A percentile compares a stretch with the other conserved stretches of the same genome.
phyloP scores from a whole-genome alignment of 2,888 invertebrate species.

The Leucozona laternaria region DNA sequence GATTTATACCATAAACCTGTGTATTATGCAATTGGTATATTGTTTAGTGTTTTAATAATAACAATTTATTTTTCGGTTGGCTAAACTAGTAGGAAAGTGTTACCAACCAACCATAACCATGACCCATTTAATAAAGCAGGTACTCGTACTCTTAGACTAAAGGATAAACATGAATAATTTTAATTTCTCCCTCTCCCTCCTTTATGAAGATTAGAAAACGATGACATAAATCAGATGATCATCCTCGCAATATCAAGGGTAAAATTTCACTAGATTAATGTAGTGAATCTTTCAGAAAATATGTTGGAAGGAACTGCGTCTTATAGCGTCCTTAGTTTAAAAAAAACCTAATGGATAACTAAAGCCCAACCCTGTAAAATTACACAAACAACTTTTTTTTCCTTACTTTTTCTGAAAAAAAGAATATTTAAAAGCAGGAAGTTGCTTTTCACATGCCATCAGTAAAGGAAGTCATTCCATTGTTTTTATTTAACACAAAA shows the following conservation, averaged over 20 bases:
- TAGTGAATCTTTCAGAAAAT: neutral
- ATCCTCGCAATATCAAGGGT: neutral
- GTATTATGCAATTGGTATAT: too few species aligned
- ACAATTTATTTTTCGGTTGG: too few species aligned
- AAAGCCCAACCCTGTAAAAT: neutral
- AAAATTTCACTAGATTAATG: neutral
- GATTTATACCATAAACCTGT: too few species aligned
- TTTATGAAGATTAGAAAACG: neutral
- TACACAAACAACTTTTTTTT: neutral
- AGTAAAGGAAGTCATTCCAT: neutral
- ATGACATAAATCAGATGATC: neutral
- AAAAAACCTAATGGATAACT: conserved; percentile 4
- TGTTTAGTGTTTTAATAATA: too few species aligned
- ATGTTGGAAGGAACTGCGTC: too few species aligned
- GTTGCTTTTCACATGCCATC: neutral
- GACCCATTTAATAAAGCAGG: too few species aligned
- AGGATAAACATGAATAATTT: neutral
- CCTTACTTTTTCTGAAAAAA: neutral
- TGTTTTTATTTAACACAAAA: neutral
- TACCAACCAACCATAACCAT: too few species aligned
- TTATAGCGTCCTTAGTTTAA: neutral
- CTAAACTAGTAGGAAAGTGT: too few species aligned
- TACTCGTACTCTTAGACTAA: too few species aligned
- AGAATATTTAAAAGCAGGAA: conserved; percentile 4
- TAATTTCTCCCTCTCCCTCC: neutral